Evolutionary conservation across 2,888 invertebrate genomes (phyloP).

Genomic region (Ptilodon capucinus): DNA sequence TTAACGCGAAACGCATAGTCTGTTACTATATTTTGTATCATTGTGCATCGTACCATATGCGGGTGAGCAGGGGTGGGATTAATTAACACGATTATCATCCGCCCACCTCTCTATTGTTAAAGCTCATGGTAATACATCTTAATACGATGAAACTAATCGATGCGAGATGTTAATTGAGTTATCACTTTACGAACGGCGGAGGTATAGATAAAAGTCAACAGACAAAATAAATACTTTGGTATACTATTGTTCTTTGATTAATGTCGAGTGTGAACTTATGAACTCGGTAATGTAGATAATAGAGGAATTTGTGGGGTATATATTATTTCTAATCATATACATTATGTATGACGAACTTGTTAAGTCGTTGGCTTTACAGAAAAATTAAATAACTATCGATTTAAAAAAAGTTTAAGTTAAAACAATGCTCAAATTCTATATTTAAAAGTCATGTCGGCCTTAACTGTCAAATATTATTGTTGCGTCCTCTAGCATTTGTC

Average conservation of each 20-base stretch:
- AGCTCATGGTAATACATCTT: slow-evolving; percentile 10
- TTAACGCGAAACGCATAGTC: slow-evolving; percentile 34
- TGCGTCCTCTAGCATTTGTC: no score
- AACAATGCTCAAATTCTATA: no score
- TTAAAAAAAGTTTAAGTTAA: no score
- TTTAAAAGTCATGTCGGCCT: no score
- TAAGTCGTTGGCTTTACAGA: no score
- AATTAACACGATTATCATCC: slow-evolving; percentile 45
- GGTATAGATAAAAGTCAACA: slow-evolving; percentile 1
- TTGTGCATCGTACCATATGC: slow-evolving; percentile 33
- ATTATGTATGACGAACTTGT: not conserved
- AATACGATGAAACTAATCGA: slow-evolving; percentile 36
- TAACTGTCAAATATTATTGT: no score
- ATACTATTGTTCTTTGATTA: not conserved
- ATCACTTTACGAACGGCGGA: slow-evolving; percentile 16
- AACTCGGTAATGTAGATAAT: not conserved
- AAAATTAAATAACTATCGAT: no score
- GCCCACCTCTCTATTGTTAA: slow-evolving; percentile 35
- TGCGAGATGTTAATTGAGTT: slow-evolving; percentile 32
- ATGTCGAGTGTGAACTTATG: not conserved
- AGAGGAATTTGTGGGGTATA: not conserved
- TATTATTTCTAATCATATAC: not conserved
- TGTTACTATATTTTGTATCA: slow-evolving; percentile 27
- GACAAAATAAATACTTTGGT: not conserved
- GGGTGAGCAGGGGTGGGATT: slow-evolving; percentile 39